phyloP scores from a whole-genome alignment of 2,797 vertebrate species.

The Leptoclinus maculatus region DNA sequence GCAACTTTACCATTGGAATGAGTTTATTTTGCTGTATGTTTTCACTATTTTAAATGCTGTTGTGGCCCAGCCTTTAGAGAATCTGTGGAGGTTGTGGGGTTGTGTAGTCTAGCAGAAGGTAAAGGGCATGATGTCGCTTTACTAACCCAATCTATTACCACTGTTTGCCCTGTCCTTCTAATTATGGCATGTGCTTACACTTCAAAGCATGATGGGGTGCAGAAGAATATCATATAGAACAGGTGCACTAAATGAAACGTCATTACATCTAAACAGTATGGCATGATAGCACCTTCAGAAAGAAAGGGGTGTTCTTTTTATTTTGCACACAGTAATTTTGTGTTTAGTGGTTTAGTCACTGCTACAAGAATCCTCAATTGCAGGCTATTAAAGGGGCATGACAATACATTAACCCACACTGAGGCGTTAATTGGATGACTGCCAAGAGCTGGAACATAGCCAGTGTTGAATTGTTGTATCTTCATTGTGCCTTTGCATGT shows the following conservation, averaged over 20 bases:
- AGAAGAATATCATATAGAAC: background rate
- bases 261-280: background rate
- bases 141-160: background rate
- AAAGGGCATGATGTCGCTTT: background rate
- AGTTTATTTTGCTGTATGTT: conserved; percentile 3
- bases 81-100: background rate
- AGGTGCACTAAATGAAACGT: conserved; percentile 1
- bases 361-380: conserved; percentile 37
- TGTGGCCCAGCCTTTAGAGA: background rate
- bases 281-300: background rate
- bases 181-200: background rate
- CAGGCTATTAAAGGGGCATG: conserved; percentile 33
- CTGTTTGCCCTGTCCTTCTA: background rate
- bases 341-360: conserved; percentile 41
- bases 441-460: conserved; percentile 44
- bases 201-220: conserved; percentile 11
- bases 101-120: background rate
- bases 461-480: conserved; percentile 10
- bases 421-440: conserved; percentile 45
- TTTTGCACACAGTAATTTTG: conserved; percentile 9
- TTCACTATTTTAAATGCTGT: background rate
- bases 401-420: conserved; percentile 53
- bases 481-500: conserved; percentile 15
- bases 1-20: background rate
- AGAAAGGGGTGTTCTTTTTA: background rate